These are phyloP conservation scores for Trachelus tabidus DNA, from an alignment of 2,888 invertebrate species.

Conservation along the genomic window DNA sequence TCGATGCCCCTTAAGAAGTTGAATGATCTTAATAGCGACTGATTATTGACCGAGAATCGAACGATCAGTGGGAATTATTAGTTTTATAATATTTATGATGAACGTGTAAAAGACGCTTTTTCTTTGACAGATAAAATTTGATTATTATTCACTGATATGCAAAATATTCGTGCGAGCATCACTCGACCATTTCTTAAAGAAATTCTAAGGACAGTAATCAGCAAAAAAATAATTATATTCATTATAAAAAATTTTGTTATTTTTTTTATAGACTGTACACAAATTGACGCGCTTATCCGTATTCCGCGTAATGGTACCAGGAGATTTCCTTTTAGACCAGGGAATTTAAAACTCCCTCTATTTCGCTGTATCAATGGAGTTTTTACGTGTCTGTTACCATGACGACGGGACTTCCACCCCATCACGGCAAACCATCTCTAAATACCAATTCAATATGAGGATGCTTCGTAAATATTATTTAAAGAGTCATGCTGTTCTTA, in stretches of 20 bases:
- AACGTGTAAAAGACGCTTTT: too few species aligned
- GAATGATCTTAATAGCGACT: neutral
- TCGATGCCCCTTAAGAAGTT: neutral
- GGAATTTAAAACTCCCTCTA: neutral
- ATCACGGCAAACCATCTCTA: slow-evolving; percentile 2
- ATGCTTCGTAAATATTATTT: neutral
- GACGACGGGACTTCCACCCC: slow-evolving; percentile 44
- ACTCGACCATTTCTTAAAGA: too few species aligned
- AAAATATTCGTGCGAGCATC: too few species aligned
- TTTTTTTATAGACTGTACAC: neutral
- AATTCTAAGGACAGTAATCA: too few species aligned
- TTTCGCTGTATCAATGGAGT: slow-evolving; percentile 48
- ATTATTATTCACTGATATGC: too few species aligned
- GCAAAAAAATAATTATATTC: neutral
- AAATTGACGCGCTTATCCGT: neutral
- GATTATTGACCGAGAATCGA: neutral
- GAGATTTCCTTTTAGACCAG: neutral
- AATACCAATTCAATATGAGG: neutral
- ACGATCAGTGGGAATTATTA: neutral
- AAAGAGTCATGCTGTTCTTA: neutral
- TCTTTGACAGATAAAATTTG: neutral
- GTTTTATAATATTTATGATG: neutral
- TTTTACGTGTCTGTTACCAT: slow-evolving; percentile 59
- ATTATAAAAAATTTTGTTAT: neutral
- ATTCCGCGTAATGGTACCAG: neutral